phyloP scores from a whole-genome alignment of 2,797 vertebrate species.

The Phaenicophaeus curvirostris region DNA sequence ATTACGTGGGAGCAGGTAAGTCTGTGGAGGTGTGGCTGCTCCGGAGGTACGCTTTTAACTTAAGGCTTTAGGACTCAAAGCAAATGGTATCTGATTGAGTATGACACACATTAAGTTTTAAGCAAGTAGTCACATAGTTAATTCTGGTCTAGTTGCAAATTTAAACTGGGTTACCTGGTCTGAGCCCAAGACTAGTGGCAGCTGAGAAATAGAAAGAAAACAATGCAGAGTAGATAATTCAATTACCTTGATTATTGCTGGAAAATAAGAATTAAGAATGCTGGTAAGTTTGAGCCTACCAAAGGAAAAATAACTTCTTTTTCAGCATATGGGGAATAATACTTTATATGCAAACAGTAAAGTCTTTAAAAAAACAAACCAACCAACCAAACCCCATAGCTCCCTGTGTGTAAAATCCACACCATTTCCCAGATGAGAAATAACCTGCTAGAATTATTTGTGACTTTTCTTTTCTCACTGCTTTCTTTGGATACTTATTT shows the following conservation, averaged over 20 bases:
- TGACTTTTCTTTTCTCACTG: not conserved
- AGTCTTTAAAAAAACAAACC: not conserved
- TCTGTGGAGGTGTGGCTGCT: not conserved
- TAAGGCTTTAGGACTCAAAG: not conserved
- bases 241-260: not conserved
- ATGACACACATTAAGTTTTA: not conserved
- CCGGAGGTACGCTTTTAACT: not conserved
- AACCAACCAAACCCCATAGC: not conserved
- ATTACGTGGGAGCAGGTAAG: constrained; percentile 95
- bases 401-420: not conserved
- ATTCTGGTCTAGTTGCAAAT: not conserved
- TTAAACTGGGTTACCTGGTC: not conserved
- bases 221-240: not conserved
- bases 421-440: not conserved
- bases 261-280: not conserved
- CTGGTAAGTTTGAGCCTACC: not conserved
- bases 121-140: not conserved
- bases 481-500: not conserved
- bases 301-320: not conserved
- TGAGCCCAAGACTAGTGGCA: not conserved
- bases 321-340: not conserved
- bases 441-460: not conserved
- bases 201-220: not conserved
- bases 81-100: not conserved
- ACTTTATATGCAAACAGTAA: not conserved